Evolutionary conservation across 2,888 invertebrate genomes (phyloP), one percentile per base, ranked within the genome.

Genomic region (Ypsolopha sequella): DNA sequence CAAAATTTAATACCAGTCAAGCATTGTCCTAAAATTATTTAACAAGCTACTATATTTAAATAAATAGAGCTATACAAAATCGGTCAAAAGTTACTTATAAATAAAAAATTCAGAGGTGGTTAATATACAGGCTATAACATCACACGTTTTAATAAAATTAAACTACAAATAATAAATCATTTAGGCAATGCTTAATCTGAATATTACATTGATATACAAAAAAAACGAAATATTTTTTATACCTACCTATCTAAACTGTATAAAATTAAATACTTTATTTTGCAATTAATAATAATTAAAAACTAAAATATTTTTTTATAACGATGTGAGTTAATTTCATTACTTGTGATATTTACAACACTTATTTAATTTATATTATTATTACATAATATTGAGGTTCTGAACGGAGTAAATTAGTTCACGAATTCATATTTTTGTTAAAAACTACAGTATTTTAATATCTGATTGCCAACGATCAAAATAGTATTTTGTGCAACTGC

Each of bases 211-310:
- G n/a, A 24, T 53, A 55, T 57, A 55, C 55, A 57, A 55, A 56
- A 60, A 55, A 58, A 55, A 52, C 41, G 50, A 24, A 54, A 41
- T 54, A 35, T 51, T 50, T 45, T 51, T 51, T 48, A 55, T 53
- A 57, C 33, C 53, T 60, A 59, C 41, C 52, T 60, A 55, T 47
- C 53, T 60, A 62, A 59, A 60, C 61, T 70, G 72, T 76, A 79
- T 74, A 76, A 75, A 76, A 76, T 73, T 70, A 66, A 76, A 76
- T 76, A 76, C 68, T 62, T 59, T 60, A 61, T 46, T 24, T 46
- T 36, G 33, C 35, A 7, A 6, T 35, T 10, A 13, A 35, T 35
- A n/a, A n/a, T 45, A 14, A 14, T 24, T 24, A 11, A 9, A 46
- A n/a, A 11, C 14, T 46, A 34, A 46, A 35, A 46, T 46, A 34